Conservation (phyloP, 2,797 vertebrate genomes). For the Thripadectes ignobilis region DNA sequence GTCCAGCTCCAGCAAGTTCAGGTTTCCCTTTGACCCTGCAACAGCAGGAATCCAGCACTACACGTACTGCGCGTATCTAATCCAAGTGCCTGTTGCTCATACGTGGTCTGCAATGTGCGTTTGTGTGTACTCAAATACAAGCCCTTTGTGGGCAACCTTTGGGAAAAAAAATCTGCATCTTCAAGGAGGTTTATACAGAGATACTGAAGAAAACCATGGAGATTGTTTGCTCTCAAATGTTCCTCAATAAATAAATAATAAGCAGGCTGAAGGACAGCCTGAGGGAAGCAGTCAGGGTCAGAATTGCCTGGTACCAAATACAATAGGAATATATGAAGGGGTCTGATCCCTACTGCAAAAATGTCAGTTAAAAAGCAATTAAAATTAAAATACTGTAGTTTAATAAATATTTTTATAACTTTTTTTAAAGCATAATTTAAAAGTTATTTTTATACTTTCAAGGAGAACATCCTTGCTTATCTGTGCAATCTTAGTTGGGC, state of each 20-base stretch:
- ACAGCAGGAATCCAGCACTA: background rate
- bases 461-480: background rate
- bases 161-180: background rate
- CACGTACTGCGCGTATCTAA: background rate
- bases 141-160: background rate
- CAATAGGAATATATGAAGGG: background rate
- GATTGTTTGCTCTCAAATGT: constrained; percentile 1
- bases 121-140: background rate
- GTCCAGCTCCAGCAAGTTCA: background rate
- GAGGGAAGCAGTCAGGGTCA: background rate
- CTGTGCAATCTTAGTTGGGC: background rate
- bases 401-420: background rate
- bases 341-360: background rate
- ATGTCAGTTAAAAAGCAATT: background rate
- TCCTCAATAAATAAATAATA: constrained; percentile 16
- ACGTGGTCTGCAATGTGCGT: background rate
- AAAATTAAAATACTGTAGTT: background rate
- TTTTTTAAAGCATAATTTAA: background rate
- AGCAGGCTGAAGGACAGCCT: background rate
- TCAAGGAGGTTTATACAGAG: constrained; percentile 1
- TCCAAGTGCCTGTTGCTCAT: background rate
- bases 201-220: background rate
- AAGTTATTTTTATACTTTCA: background rate
- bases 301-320: background rate
- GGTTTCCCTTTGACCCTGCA: background rate